These are phyloP conservation scores for Dastarcus helophoroides DNA, from an alignment of 2,888 invertebrate genomes.

Conservation along the genomic window DNA sequence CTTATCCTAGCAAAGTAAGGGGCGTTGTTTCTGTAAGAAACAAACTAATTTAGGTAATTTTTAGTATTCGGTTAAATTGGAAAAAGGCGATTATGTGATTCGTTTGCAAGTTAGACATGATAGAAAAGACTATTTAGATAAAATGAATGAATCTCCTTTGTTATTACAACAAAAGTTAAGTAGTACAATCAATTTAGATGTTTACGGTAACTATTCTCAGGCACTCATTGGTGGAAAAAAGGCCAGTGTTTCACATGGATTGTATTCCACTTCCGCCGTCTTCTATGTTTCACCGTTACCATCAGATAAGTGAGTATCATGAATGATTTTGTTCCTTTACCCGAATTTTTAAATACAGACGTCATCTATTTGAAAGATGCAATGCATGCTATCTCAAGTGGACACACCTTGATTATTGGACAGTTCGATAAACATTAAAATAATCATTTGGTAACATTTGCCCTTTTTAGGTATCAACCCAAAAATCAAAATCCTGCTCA, in stretches of 20 bases:
- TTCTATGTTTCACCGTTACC: constrained; percentile 68
- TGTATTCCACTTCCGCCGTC: constrained; percentile 50
- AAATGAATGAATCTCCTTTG: constrained; percentile 67
- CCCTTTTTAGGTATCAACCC: constrained; percentile 30
- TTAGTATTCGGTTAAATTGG: constrained; percentile 76
- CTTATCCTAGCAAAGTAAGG: constrained; percentile 69
- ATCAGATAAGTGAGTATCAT: constrained; percentile 75
- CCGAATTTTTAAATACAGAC: no score
- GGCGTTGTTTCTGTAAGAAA: constrained; percentile 5
- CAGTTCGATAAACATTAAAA: no score
- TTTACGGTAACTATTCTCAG: constrained; percentile 58
- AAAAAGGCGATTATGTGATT: constrained; percentile 89
- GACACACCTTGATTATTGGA: no score
- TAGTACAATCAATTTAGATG: constrained; percentile 59
- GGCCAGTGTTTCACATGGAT: constrained; percentile 30
- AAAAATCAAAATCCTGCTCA: constrained; percentile 56
- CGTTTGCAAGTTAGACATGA: constrained; percentile 86
- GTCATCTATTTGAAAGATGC: no score
- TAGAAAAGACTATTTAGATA: constrained; percentile 71
- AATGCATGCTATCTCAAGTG: no score
- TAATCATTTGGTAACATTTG: no score
- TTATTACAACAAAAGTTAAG: constrained; percentile 66
- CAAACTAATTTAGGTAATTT: no score
- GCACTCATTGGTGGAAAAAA: constrained; percentile 72
- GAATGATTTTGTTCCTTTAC: no score